phyloP scores from a whole-genome alignment of 64 coral and sea anemone species.

The Pocillopora verrucosa region DNA sequence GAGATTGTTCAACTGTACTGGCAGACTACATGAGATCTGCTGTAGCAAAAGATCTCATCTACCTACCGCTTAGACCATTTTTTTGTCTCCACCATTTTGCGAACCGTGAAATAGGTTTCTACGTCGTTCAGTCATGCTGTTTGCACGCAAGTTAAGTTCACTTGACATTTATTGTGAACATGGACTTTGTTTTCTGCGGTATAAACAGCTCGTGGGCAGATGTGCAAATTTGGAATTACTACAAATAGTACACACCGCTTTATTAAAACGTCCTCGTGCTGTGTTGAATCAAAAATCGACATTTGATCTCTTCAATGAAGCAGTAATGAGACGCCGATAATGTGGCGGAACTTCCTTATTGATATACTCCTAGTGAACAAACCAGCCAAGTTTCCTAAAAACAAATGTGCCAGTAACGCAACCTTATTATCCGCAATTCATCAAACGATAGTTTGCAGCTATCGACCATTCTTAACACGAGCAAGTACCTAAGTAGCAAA shows the following conservation, averaged over 20 bases:
- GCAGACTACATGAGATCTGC: too few species aligned
- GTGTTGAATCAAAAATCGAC: not conserved
- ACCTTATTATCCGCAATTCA: not conserved
- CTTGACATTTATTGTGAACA: not conserved
- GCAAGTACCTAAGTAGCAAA: too few species aligned
- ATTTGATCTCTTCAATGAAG: not conserved
- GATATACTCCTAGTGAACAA: not conserved
- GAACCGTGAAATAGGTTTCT: not conserved
- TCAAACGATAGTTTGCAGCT: too few species aligned
- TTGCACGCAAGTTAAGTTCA: not conserved
- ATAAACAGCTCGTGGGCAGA: too few species aligned
- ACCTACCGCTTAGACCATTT: too few species aligned
- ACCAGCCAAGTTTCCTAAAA: not conserved
- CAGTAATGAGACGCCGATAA: not conserved
- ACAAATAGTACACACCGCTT: not conserved
- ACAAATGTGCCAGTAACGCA: not conserved
- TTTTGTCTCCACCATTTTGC: not conserved
- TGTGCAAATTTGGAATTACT: too few species aligned
- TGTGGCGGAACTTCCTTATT: not conserved
- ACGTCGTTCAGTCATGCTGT: too few species aligned
- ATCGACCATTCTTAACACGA: too few species aligned
- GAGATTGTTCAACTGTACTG: too few species aligned
- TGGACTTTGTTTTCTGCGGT: too few species aligned
- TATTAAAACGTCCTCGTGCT: not conserved
- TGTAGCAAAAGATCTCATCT: too few species aligned